phyloP scores from a whole-genome alignment of 2,888 invertebrate species.

The Caenorhabditis sp. region DNA sequence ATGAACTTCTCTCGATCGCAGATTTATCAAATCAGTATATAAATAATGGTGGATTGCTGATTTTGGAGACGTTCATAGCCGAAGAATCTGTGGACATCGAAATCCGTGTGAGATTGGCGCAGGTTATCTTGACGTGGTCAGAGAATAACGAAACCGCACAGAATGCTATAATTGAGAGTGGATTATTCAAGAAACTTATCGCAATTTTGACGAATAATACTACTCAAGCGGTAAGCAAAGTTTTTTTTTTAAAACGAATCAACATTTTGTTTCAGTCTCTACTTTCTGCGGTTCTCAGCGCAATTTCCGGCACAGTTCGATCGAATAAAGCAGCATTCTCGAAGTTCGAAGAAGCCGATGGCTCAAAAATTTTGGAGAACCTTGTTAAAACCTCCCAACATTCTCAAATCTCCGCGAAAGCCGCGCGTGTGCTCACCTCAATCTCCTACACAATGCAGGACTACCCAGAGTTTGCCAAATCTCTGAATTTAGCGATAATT shows the following conservation, averaged over 20 bases:
- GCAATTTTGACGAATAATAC: neutral
- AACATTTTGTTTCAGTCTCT: constrained; percentile 2
- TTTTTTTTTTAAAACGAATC: neutral
- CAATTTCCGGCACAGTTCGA: constrained; percentile 15
- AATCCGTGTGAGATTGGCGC: constrained; percentile 10
- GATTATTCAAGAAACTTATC: constrained; percentile 2
- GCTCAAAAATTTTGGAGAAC: neutral
- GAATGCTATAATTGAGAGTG: neutral
- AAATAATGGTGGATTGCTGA: neutral
- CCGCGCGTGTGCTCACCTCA: constrained; percentile 14
- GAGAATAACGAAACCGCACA: constrained; percentile 8
- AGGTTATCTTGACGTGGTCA: constrained; percentile 14
- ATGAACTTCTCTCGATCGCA: constrained; percentile 10
- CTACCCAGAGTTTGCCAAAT: constrained; percentile 9
- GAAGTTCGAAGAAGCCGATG: neutral
- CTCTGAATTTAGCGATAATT: constrained; percentile 10
- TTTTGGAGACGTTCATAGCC: constrained; percentile 15
- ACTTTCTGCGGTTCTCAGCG: neutral
- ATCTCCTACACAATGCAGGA: constrained; percentile 30
- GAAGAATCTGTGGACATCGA: constrained; percentile 8
- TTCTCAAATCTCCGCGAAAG: neutral
- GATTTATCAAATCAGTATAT: constrained; percentile 16
- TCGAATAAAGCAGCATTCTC: constrained; percentile 14
- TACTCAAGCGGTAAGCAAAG: neutral
- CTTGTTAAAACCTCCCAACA: neutral